phyloP scores from a whole-genome alignment of 2,113 vertebrate genomes.

The Dromaius novaehollandiae region DNA sequence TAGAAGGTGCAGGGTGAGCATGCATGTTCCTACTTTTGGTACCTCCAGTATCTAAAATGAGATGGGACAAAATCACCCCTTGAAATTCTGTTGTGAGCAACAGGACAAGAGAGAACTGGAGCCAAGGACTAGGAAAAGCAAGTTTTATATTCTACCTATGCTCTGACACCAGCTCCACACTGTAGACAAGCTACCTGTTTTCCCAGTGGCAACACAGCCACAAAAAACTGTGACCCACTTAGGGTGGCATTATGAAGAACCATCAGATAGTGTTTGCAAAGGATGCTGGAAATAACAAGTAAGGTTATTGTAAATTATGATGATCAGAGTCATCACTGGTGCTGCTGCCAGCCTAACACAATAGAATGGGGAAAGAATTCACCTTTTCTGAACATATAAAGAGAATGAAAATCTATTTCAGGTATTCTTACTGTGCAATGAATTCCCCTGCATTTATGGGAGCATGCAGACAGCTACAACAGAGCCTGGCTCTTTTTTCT shows the following conservation, averaged over 20 bases:
- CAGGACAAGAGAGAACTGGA: background rate
- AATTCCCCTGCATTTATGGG: background rate
- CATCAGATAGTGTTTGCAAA: background rate
- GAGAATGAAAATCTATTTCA: fast-evolving
- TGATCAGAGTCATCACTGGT: background rate
- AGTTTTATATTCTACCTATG: background rate
- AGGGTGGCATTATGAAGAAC: background rate
- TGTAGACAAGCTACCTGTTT: background rate
- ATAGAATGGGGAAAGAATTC: background rate
- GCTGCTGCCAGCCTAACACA: fast-evolving
- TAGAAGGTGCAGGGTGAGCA: background rate
- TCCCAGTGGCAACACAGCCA: background rate
- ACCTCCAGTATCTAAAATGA: background rate
- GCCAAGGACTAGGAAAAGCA: background rate
- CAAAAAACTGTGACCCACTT: background rate
- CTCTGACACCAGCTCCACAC: background rate
- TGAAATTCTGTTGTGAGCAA: background rate
- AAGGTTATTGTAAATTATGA: background rate
- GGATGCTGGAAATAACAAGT: background rate
- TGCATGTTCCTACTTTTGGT: background rate
- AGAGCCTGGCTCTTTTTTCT: background rate
- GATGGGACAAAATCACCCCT: background rate
- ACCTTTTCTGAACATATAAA: background rate
- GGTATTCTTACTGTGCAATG: background rate
- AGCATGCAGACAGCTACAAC: background rate